A percentile compares a stretch with the other conserved stretches of the same genome.
Conservation (phyloP, 92 coral and sea anemone species). For the Anthopleura xanthogrammica region DNA sequence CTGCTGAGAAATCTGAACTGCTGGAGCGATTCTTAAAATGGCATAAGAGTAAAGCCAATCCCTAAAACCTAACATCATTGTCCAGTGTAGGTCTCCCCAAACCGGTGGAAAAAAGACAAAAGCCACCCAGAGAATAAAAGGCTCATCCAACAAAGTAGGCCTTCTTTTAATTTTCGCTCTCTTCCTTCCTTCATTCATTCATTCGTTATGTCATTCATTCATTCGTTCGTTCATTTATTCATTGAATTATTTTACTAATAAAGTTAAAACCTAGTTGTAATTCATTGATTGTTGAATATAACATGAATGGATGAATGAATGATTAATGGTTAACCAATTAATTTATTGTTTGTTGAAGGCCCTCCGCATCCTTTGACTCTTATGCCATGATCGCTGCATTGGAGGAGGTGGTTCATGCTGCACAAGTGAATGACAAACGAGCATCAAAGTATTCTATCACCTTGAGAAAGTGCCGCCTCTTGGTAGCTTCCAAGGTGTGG, state of each 20-base stretch:
- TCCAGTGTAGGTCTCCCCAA: slow-evolving; percentile 19
- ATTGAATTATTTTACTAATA: not conserved
- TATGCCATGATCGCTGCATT: not conserved
- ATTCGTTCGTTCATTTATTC: not conserved
- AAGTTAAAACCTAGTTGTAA: too few species aligned
- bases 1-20: slow-evolving; percentile 4
- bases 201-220: too few species aligned
- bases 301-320: too few species aligned
- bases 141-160: slow-evolving; percentile 13
- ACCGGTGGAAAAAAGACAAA: slow-evolving; percentile 20
- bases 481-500: not conserved
- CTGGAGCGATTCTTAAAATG: slow-evolving; percentile 12
- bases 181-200: too few species aligned
- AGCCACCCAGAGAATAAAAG: slow-evolving; percentile 28
- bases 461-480: not conserved
- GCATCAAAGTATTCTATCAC: not conserved
- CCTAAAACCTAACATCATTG: too few species aligned
- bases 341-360: too few species aligned
- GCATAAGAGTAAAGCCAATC: not conserved
- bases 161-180: not conserved
- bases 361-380: not conserved
- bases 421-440: not conserved
- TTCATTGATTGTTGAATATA: too few species aligned
- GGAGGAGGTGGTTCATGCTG: not conserved
- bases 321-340: too few species aligned